Conservation (phyloP, 2,888 invertebrate genomes). For the Lymantria monacha region DNA sequence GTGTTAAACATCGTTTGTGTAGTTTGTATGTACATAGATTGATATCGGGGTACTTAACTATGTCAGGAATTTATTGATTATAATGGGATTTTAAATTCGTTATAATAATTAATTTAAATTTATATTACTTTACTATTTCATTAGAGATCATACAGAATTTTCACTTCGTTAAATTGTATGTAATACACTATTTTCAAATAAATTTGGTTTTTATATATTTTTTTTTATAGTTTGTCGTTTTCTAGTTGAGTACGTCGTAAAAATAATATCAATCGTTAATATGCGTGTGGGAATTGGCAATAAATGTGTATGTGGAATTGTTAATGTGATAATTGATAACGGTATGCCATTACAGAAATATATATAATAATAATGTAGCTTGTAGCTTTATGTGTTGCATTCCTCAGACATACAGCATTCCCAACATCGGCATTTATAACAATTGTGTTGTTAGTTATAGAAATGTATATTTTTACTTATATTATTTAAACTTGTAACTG, state of each 20-base stretch:
- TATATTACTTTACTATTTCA: not conserved
- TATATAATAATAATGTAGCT: slow-evolving; percentile 25
- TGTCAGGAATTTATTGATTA: slow-evolving; percentile 19
- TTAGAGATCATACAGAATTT: not conserved
- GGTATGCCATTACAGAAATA: slow-evolving; percentile 29
- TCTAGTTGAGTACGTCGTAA: slow-evolving; percentile 9
- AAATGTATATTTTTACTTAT: slow-evolving; percentile 56
- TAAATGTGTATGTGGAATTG: slow-evolving; percentile 53
- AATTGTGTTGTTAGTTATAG: slow-evolving; percentile 37
- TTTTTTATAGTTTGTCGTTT: not conserved
- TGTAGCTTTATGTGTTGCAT: slow-evolving; percentile 21
- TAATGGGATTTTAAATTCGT: not conserved
- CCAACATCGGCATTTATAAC: slow-evolving; percentile 49
- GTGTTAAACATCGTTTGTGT: slow-evolving; percentile 10
- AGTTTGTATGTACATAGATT: slow-evolving; percentile 18
- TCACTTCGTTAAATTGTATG: not conserved
- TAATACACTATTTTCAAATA: not conserved
- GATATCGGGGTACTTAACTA: slow-evolving; percentile 35
- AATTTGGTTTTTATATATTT: not conserved
- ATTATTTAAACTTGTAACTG: slow-evolving; percentile 54
- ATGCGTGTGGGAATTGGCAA: slow-evolving; percentile 56
- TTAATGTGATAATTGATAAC: slow-evolving; percentile 48
- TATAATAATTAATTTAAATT: not conserved
- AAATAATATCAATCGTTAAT: slow-evolving; percentile 26
- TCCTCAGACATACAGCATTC: slow-evolving; percentile 40